phyloP scores from a whole-genome alignment of 2,113 vertebrate genomes.

The Cheirogaleus medius region DNA sequence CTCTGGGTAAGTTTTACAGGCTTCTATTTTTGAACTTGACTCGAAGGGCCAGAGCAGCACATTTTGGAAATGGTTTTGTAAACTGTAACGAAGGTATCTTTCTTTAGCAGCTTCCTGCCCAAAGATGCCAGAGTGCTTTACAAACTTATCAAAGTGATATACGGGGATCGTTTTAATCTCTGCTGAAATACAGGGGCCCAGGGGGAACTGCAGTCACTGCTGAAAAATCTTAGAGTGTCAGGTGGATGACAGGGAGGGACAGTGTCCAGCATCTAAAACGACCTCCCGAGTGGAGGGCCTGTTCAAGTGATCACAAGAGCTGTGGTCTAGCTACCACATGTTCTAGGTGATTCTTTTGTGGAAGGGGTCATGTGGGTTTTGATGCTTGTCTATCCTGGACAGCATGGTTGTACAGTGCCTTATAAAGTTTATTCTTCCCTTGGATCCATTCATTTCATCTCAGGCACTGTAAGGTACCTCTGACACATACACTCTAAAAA shows the following conservation, averaged over 20 bases:
- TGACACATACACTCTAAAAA: not conserved
- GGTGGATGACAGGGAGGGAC: not conserved
- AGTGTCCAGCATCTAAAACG: not conserved
- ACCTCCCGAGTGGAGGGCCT: not conserved
- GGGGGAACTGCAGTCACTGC: not conserved
- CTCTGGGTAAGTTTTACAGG: slow-evolving; percentile 17
- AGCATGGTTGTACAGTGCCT: not conserved
- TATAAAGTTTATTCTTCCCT: not conserved
- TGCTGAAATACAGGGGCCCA: slow-evolving; percentile 30
- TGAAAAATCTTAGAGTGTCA: not conserved
- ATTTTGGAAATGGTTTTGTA: slow-evolving; percentile 68
- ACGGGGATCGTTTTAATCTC: slow-evolving; percentile 37
- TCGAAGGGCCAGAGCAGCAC: not conserved
- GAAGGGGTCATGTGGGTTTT: not conserved
- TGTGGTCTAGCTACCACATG: accelerated
- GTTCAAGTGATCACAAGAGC: not conserved
- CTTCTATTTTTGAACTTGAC: slow-evolving; percentile 65
- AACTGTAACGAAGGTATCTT: slow-evolving; percentile 60
- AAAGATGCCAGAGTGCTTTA: slow-evolving; percentile 67
- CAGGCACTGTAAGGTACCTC: not conserved
- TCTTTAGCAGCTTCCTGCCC: slow-evolving; percentile 60
- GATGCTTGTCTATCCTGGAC: not conserved
- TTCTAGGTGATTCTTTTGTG: too few species aligned
- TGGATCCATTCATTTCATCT: not conserved
- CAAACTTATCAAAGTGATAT: slow-evolving; percentile 74